Evolutionary conservation across 2,888 invertebrate species (phyloP), one percentile per base, ranked within the genome.

Genomic region (Melanotus villosus): DNA sequence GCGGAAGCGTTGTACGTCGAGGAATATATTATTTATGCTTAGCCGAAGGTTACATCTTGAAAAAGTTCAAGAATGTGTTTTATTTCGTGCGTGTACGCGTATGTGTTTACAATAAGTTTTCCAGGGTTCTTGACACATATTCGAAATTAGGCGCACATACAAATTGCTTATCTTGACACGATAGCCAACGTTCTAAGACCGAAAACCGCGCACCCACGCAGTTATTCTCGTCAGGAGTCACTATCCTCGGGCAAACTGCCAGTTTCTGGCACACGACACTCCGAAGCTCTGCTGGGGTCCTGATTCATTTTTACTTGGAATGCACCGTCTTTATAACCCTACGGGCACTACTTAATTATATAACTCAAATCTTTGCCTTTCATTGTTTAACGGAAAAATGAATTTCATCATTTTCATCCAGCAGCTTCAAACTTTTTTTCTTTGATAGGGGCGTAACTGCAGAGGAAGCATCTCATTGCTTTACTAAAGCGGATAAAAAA

Each of bases 241-340:
- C 56, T 62, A 70, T 72, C 43, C 65, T 60, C 63, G 58, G 80
- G 80, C 80, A 74, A 26, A 30, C 50, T 75, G 78, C 81, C 81
- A 80, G 71, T 67, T 57, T 69, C 71, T 62, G 80, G 79, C 80
- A 79, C 79, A 80, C 80, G 80, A 79, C 79, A 76, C 78, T 73
- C 70, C 64, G 70, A 76, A 70, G 71, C 78, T 75, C 76, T 73
- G 78, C 79, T 70, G 80, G 78, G 78, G 76, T 71, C 68, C 60
- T 32, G 58, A 74, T 52, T 66, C 50, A 66, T 66, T 66, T 65
- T 57, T 50, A 36, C 65, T 36, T 14, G 45, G 32, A 23, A 54
- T 54, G 64, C 54, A 52, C 38, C 54, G 34, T 54, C 18, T 64
- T 38, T 19, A 38, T 18, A 43, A 56, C 18, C 41, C 38, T 18